These are phyloP conservation scores for Leucoraja erinaceus DNA, from an alignment of 2,113 vertebrate genomes.

Conservation along the genomic window DNA sequence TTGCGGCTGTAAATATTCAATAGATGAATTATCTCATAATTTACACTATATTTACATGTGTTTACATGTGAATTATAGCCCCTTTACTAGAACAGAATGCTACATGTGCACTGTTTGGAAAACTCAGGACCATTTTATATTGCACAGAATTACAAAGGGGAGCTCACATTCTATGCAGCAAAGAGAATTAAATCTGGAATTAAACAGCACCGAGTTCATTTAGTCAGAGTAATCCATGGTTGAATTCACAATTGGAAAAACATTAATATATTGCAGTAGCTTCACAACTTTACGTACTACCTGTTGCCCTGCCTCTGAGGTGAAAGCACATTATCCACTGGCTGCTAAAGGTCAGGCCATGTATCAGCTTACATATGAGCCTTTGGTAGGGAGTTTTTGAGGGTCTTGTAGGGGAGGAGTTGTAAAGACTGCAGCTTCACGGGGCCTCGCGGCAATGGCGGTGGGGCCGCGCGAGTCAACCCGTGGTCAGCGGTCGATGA, in stretches of 20 bases:
- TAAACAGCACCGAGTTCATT: background rate
- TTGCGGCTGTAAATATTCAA: too few species aligned
- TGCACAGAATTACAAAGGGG: background rate
- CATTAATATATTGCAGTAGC: background rate
- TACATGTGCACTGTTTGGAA: background rate
- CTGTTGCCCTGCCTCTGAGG: background rate
- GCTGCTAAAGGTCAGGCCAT: background rate
- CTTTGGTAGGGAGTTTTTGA: background rate
- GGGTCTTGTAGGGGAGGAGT: background rate
- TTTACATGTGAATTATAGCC: background rate
- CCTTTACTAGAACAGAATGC: background rate
- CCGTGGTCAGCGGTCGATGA: too few species aligned
- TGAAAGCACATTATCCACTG: background rate
- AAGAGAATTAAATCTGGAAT: background rate
- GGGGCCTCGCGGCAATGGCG: too few species aligned
- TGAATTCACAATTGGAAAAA: background rate
- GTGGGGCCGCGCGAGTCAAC: too few species aligned
- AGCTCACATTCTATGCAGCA: background rate
- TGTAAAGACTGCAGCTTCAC: background rate
- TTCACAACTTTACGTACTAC: background rate
- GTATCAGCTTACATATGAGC: background rate
- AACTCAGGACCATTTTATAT: background rate
- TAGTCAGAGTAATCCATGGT: background rate
- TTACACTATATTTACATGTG: too few species aligned
- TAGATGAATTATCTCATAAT: too few species aligned